Percentiles rank a stretch among this genome's conserved stretches.
Evolutionary conservation across 2,797 vertebrate genomes (phyloP).

Genomic region (Bradypodion ventrale): DNA sequence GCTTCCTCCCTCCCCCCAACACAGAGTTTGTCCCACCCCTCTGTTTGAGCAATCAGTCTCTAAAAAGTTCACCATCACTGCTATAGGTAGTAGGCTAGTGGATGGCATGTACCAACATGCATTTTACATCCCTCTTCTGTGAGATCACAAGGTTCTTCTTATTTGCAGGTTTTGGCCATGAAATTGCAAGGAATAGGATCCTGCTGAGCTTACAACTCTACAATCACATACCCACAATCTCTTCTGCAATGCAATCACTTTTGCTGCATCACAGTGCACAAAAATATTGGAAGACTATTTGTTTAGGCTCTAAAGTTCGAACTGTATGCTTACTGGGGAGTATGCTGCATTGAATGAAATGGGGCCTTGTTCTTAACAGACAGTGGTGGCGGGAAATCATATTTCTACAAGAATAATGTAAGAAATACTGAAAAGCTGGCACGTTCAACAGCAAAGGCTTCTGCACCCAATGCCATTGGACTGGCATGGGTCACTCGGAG

Average conservation of each 20-base stretch:
- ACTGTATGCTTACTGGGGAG: not conserved
- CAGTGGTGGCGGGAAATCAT: not conserved
- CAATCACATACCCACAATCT: too few relatives aligned
- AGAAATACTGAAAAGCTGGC: not conserved
- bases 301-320: not conserved
- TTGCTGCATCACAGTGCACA: not conserved
- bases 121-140: too few relatives aligned
- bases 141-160: too few relatives aligned
- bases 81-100: too few relatives aligned
- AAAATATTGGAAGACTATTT: not conserved
- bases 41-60: too few relatives aligned
- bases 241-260: not conserved
- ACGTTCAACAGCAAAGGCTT: not conserved
- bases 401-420: not conserved
- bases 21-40: too few relatives aligned
- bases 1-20: too few relatives aligned
- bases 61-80: too few relatives aligned
- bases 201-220: too few relatives aligned
- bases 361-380: not conserved
- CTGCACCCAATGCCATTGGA: not conserved
- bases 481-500: not conserved
- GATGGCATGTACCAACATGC: too few relatives aligned
- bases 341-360: not conserved
- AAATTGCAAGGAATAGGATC: too few relatives aligned
- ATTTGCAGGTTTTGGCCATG: too few relatives aligned